Percentiles rank a stretch among this genome's conserved stretches.
phyloP scores from a whole-genome alignment of 2,113 vertebrate species.

The Tupaia tana region DNA sequence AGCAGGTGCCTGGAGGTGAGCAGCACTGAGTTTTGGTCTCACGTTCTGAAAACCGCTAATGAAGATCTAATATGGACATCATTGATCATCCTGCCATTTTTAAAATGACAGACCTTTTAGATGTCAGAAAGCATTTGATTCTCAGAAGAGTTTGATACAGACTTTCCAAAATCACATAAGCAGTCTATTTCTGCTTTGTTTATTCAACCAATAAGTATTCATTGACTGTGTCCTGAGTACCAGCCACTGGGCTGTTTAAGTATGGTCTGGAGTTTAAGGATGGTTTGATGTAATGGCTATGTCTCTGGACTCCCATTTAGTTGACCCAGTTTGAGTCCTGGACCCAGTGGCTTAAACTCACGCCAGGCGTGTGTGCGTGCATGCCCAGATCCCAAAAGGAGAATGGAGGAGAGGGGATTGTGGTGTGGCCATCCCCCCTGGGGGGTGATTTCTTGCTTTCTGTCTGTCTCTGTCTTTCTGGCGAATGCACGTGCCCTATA shows the following conservation, averaged over 20 bases:
- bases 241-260: neutral
- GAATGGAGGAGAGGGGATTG: too few relatives aligned
- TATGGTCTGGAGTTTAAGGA: neutral
- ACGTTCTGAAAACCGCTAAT: neutral
- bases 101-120: constrained; percentile 6
- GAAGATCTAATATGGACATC: neutral
- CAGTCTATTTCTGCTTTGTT: neutral
- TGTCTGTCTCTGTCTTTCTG: too few relatives aligned
- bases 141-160: neutral
- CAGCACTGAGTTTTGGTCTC: constrained; percentile 12
- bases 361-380: too few relatives aligned
- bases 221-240: neutral
- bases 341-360: too few relatives aligned
- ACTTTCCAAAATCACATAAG: constrained; percentile 10
- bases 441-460: too few relatives aligned
- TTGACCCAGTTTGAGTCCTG: too few relatives aligned
- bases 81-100: neutral
- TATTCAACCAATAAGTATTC: neutral
- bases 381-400: too few relatives aligned
- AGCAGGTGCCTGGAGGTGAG: constrained; percentile 91
- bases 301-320: too few relatives aligned
- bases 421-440: too few relatives aligned
- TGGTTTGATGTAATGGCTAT: neutral
- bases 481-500: too few relatives aligned
- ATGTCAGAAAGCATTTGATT: neutral